Base-by-base conservation (phyloP, 2,888 invertebrate genomes). In the Sphinx pinastri region DNA sequence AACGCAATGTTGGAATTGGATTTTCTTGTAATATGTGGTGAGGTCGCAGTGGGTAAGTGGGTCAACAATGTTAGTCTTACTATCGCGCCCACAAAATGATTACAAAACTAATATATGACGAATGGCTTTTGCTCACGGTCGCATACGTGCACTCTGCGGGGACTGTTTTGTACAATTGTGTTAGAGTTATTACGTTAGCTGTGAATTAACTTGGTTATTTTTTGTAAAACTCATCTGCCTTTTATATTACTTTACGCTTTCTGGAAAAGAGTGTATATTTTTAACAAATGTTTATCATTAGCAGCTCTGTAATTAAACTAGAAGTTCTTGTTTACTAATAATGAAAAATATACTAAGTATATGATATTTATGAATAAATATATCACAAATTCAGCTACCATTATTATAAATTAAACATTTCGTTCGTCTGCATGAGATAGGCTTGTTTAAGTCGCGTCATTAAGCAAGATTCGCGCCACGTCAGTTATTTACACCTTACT, bases 1-100 rank as follows among this genome's bases (percentile, higher is more conserved):
- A 70, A 66, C 66, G 69, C 68, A 68, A 68, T 55, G 52, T 58
- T 38, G 63, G 49, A 49, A 68, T 57, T 57, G 57, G 54, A 47
- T 68, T 68, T 68, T 67, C 51, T 68, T 57, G 54, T 57, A 47
- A 47, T 45, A 19, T 25, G 25, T 68, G 12, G 47, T 47, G 47
- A 68, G 57, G 49, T 47, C 45, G 47, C 54, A 52, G 8, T 19
- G 16, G 38, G 45, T 47, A 57, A 57, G 57, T 68, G 55, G 68
- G 57, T 68, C 68, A 57, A 57, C 55, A 57, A 57, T 68, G 57
- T 57, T 45, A 55, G 47, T 57, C 10, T 16, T 47, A 19, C 49
- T 19, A 19, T 63, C 12, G 12, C 49, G 63, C 49, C 5, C 19
- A 63, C 63, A 19, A 7, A 63, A 45, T 60, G n/a, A 45, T 45